Conservation (phyloP, 2,113 vertebrate genomes). For the Tachysurus vachellii region DNA sequence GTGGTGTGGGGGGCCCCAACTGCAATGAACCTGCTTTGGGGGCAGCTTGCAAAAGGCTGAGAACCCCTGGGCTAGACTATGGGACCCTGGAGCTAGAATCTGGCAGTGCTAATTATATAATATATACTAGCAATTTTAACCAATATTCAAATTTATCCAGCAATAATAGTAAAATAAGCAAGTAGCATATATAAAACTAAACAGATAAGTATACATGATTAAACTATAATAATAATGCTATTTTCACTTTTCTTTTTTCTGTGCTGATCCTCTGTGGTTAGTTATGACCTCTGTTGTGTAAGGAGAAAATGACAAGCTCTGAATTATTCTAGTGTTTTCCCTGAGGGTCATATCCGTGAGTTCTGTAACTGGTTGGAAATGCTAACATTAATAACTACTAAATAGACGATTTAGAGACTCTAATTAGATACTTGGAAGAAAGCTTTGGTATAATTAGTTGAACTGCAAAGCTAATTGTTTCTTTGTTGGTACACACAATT, state of each 20-base stretch:
- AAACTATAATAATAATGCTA: background rate
- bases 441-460: background rate
- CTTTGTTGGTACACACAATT: constrained; percentile 40
- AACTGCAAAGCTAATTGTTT: constrained; percentile 23
- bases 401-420: background rate
- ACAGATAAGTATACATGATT: background rate
- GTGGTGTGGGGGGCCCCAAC: too few species aligned
- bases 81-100: too few species aligned
- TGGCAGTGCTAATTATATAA: background rate
- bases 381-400: background rate
- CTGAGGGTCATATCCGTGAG: background rate
- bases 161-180: background rate
- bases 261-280: background rate
- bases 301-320: background rate
- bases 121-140: background rate
- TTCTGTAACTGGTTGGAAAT: background rate
- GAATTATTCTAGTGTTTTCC: background rate
- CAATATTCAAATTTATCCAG: background rate
- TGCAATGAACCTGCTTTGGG: too few species aligned
- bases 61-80: too few species aligned
- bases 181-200: background rate
- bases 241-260: background rate
- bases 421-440: constrained; percentile 32
- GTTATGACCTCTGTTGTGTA: background rate
- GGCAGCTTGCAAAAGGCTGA: too few species aligned